Percentiles rank a stretch among this genome's conserved stretches.
These are phyloP conservation scores for Falco concolor DNA, from an alignment of 2,797 vertebrate species.

Conservation along the genomic window DNA sequence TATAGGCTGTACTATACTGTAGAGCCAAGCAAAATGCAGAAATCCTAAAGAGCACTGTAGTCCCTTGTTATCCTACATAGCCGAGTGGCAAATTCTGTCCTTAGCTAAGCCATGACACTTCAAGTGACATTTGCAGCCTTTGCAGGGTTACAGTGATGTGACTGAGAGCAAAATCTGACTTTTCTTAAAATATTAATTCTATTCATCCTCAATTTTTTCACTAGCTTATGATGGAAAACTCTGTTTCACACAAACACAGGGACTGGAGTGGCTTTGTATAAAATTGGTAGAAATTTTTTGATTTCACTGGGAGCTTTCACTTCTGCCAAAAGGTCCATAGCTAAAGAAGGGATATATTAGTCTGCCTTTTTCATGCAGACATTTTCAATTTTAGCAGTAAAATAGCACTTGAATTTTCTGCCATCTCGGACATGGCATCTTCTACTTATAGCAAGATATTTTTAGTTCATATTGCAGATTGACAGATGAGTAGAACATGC, in stretches of 20 bases:
- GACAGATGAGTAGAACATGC: neutral
- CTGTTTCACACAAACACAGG: neutral
- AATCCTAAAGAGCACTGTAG: neutral
- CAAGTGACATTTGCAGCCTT: neutral
- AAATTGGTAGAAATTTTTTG: neutral
- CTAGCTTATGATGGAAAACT: neutral
- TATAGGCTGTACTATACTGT: neutral
- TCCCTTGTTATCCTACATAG: neutral
- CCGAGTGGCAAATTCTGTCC: neutral
- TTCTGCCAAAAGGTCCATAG: neutral
- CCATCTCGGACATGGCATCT: neutral
- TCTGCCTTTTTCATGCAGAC: neutral
- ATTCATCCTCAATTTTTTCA: neutral
- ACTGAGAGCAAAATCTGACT: neutral
- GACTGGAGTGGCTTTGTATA: neutral
- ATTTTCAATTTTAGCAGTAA: slow-evolving; percentile 10
- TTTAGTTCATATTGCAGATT: neutral
- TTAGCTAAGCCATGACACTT: neutral
- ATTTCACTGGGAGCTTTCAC: neutral
- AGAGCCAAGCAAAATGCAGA: neutral
- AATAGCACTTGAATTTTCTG: neutral
- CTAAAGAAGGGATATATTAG: neutral
- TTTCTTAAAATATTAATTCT: neutral
- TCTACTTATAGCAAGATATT: neutral
- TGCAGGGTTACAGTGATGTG: neutral